These are phyloP conservation scores for Drosophila nasuta DNA, from an alignment of 1,140 invertebrate species.

Conservation along the genomic window DNA sequence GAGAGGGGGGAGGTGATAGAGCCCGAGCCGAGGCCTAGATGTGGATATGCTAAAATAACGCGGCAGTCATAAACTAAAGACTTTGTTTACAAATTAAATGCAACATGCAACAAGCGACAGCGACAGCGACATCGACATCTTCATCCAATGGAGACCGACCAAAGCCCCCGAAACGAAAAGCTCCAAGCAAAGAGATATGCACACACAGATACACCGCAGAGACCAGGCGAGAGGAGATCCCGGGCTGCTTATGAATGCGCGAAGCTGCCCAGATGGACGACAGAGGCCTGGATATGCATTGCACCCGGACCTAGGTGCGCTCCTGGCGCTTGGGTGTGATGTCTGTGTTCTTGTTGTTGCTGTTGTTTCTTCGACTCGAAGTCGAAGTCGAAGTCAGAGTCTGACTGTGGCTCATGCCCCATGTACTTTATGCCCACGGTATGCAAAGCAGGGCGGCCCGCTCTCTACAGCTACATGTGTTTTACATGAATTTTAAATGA, in stretches of 20 bases:
- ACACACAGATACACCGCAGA: constrained; percentile 36
- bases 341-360: constrained; percentile 28
- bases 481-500: constrained; percentile 84
- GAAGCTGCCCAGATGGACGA: constrained; percentile 38
- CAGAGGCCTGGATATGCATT: constrained; percentile 22
- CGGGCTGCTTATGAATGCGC: constrained; percentile 67
- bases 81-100: constrained; percentile 84
- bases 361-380: not conserved
- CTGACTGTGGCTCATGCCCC: constrained; percentile 26
- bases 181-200: constrained; percentile 42
- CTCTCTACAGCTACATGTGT: constrained; percentile 74
- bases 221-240: constrained; percentile 36
- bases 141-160: constrained; percentile 41
- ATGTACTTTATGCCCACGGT: constrained; percentile 78
- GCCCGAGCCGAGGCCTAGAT: constrained; percentile 41
- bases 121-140: constrained; percentile 61
- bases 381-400: not conserved
- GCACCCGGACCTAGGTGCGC: constrained; percentile 31
- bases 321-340: constrained; percentile 79
- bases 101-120: constrained; percentile 78
- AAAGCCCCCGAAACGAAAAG: constrained; percentile 12
- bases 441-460: constrained; percentile 69
- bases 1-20: not conserved
- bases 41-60: constrained; percentile 82
- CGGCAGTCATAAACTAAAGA: constrained; percentile 82